These are phyloP conservation scores for Diorhabda sublineata DNA, from an alignment of 1,140 invertebrate genomes.

Conservation along the genomic window DNA sequence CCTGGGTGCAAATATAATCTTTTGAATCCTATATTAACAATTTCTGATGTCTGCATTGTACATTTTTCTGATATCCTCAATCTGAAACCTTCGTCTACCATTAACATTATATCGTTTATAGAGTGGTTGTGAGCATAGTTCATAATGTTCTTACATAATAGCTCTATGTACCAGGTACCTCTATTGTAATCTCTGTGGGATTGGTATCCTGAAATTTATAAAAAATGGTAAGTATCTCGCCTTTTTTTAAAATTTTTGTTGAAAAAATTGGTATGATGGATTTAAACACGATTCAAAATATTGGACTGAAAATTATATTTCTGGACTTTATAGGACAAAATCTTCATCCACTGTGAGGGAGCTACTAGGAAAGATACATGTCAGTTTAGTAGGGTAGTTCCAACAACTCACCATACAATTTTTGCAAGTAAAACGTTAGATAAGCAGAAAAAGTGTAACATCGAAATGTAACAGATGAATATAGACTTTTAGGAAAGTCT, in stretches of 20 bases:
- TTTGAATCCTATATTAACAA: constrained; percentile 57
- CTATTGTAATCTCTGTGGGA: constrained; percentile 58
- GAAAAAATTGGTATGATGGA: background rate
- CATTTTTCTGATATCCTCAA: constrained; percentile 32
- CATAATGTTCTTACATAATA: constrained; percentile 70
- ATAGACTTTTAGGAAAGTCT: too few relatives aligned
- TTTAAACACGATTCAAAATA: background rate
- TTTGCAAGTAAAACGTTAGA: too few relatives aligned
- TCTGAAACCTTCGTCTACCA: constrained; percentile 53
- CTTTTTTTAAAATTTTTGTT: background rate
- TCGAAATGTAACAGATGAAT: too few relatives aligned
- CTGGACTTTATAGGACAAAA: background rate
- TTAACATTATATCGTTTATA: constrained; percentile 62
- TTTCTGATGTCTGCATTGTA: constrained; percentile 52
- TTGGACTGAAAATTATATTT: too few relatives aligned
- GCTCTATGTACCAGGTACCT: constrained; percentile 75
- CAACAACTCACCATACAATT: too few relatives aligned
- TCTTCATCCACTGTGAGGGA: background rate
- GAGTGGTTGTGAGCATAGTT: constrained; percentile 59
- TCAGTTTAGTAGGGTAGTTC: too few relatives aligned
- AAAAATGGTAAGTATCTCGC: background rate
- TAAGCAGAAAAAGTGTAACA: too few relatives aligned
- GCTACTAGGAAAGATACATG: too few relatives aligned
- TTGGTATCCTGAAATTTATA: constrained; percentile 51
- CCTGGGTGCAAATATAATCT: constrained; percentile 59